Conservation (phyloP, 2,797 vertebrate species). For the Linurgus olivaceus region DNA sequence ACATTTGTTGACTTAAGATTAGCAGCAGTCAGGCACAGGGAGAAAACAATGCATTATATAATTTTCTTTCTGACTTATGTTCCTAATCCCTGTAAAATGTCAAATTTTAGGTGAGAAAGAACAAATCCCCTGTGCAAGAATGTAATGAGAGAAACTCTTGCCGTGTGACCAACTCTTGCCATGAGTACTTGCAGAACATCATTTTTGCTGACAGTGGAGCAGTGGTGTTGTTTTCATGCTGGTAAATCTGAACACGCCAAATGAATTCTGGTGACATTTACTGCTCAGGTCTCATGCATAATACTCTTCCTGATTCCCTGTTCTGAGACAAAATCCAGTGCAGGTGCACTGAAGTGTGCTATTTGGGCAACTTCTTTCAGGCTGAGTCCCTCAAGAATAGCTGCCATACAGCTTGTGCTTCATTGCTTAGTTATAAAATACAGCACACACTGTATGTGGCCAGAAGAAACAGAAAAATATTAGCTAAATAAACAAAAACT, state of each 20-base stretch:
- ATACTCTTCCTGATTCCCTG: not conserved
- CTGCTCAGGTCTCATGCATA: not conserved
- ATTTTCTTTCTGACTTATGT: slow-evolving; percentile 48
- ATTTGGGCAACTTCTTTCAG: not conserved
- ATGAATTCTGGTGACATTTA: slow-evolving; percentile 66
- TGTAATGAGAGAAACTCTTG: slow-evolving; percentile 1
- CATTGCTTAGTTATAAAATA: not conserved
- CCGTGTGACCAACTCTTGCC: not conserved
- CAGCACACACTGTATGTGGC: not conserved
- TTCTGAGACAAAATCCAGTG: not conserved
- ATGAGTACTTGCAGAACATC: not conserved
- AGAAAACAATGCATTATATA: slow-evolving; percentile 16
- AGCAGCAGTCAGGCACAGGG: not conserved
- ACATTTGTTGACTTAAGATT: slow-evolving; percentile 65
- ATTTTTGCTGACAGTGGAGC: slow-evolving; percentile 39
- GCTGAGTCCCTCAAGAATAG: not conserved
- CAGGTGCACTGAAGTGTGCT: not conserved
- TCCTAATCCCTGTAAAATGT: slow-evolving; percentile 60
- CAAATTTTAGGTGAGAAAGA: slow-evolving; percentile 63
- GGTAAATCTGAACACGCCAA: slow-evolving; percentile 20
- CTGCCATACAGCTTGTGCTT: not conserved
- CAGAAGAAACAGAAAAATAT: not conserved
- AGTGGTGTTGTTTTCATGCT: not conserved
- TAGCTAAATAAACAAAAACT: not conserved
- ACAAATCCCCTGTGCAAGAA: not conserved